Evolutionary conservation across 2,888 invertebrate species (phyloP).

Genomic region (Drosophila percnosoma): DNA sequence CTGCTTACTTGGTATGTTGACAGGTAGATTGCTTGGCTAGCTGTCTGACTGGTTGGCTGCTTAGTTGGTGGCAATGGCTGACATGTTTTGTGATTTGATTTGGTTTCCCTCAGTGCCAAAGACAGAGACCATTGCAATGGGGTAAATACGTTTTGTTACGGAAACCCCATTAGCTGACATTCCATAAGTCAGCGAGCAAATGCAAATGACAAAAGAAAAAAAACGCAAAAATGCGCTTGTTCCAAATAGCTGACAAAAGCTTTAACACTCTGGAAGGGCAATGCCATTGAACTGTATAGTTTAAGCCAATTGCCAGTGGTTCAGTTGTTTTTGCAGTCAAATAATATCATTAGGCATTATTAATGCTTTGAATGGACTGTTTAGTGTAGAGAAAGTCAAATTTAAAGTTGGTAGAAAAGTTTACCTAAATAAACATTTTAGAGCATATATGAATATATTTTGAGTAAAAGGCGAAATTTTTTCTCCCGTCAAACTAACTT

Average conservation of each 20-base stretch:
- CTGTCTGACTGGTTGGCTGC: conserved; percentile 8
- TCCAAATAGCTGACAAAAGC: conserved; percentile 34
- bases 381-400: not conserved
- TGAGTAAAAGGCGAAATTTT: not conserved
- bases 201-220: conserved; percentile 37
- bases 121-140: conserved; percentile 40
- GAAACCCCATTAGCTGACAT: conserved; percentile 73
- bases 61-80: conserved; percentile 34
- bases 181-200: conserved; percentile 64
- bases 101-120: conserved; percentile 50
- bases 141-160: conserved; percentile 68
- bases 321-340: not conserved
- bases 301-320: not conserved
- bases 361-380: not conserved
- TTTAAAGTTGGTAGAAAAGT: not conserved
- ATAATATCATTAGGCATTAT: not conserved
- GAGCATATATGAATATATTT: not conserved
- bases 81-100: conserved; percentile 76
- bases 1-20: conserved; percentile 20
- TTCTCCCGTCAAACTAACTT: not conserved
- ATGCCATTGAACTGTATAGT: conserved; percentile 19
- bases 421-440: not conserved
- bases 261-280: conserved; percentile 16
- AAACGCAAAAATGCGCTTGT: conserved; percentile 29
- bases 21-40: conserved; percentile 19